These are phyloP conservation scores for Tringa solitaria DNA, from an alignment of 2,113 vertebrate genomes.

Conservation along the genomic window DNA sequence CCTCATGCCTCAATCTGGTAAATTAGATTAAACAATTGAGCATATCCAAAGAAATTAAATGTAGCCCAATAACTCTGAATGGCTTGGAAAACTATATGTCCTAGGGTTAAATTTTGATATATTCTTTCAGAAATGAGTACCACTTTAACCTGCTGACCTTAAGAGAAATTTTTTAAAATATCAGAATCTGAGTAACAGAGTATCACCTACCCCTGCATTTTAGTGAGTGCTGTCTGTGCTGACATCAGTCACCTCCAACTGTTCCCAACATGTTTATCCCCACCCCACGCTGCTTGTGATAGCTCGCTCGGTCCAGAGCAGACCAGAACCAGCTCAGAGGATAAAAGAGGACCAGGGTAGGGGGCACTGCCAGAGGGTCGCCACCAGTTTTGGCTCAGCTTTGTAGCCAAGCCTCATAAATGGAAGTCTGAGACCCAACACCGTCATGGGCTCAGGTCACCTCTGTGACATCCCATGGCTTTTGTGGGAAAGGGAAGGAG, in stretches of 20 bases:
- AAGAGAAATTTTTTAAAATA: not conserved
- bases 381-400: not conserved
- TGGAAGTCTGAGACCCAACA: not conserved
- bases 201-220: not conserved
- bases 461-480: not conserved
- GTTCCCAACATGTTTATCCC: not conserved
- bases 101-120: not conserved
- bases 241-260: not conserved
- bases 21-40: constrained; percentile 32
- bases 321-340: not conserved
- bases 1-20: not conserved
- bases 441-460: accelerated
- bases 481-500: not conserved
- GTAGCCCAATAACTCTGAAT: not conserved
- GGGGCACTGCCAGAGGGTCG: accelerated
- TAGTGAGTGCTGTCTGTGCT: not conserved
- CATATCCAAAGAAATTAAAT: constrained; percentile 38
- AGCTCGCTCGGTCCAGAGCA: accelerated
- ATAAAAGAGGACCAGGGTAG: not conserved
- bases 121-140: not conserved
- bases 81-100: not conserved
- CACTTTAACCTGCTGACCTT: not conserved
- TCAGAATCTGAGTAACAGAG: not conserved
- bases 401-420: not conserved
- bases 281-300: not conserved